These are phyloP conservation scores for Ancistrus triradiatus DNA, from an alignment of 2,113 vertebrate genomes.

Conservation along the genomic window DNA sequence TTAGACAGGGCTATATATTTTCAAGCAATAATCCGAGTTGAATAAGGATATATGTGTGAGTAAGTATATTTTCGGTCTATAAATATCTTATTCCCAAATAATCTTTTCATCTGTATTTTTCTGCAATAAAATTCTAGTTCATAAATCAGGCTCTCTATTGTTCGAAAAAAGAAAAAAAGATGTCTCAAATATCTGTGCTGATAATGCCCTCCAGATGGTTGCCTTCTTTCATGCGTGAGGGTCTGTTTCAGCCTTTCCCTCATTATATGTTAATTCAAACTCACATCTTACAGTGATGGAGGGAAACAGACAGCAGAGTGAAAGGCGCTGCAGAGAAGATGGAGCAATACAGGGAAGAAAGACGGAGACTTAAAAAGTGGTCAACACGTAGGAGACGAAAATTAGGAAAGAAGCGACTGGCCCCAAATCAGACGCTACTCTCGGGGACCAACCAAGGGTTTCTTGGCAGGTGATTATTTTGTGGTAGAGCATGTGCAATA, in stretches of 20 bases:
- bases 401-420: background rate
- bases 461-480: conserved; percentile 53
- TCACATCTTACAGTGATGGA: conserved; percentile 35
- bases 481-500: conserved; percentile 41
- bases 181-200: conserved; percentile 71
- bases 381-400: background rate
- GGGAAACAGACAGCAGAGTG: conserved; percentile 4
- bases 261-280: conserved; percentile 50
- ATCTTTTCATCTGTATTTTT: conserved; percentile 73
- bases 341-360: conserved; percentile 18
- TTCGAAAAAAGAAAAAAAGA: conserved; percentile 77
- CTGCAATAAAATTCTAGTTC: conserved; percentile 71
- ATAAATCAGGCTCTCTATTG: conserved; percentile 82
- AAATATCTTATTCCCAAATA: conserved; percentile 59
- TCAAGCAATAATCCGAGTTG: conserved; percentile 13
- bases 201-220: conserved; percentile 78
- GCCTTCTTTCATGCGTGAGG: conserved; percentile 66
- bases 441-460: conserved; percentile 33
- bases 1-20: conserved; percentile 10
- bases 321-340: background rate
- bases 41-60: conserved; percentile 43
- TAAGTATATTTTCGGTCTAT: conserved; percentile 50
- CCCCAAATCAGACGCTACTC: conserved; percentile 27
- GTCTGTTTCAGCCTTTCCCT: conserved; percentile 49
- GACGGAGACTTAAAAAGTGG: conserved; percentile 18